Base-by-base conservation (phyloP, 2,113 vertebrate genomes). In the Nestor notabilis region DNA sequence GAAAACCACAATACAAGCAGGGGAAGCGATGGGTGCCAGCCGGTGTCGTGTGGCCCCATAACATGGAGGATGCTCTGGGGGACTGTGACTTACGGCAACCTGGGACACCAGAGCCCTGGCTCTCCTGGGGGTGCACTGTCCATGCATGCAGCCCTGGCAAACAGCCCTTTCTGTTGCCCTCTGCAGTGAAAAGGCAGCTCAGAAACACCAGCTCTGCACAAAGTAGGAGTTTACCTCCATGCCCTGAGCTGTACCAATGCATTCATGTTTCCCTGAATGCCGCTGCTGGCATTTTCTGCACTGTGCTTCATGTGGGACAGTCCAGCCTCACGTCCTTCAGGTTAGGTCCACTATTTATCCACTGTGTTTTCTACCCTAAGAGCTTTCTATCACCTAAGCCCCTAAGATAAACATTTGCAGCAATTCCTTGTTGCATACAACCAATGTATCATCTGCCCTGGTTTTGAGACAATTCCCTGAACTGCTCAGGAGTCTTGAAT, bases 21-120 rank as follows among this genome's bases (percentile, higher is more conserved):
- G 25, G 50, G 28, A 89, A 81, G 21, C 10, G 9, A 60, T 15
- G 20, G 7, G 31, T 46, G 31, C 18, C 24, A 60, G 23, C 14
- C 0, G 0, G 25, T 0, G 0, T 53, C 18, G 1, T 72, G 46
- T n/a, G 21, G 6, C n/a, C n/a, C 43, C 5, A 2, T 19, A 13
- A 60, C 7, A 7, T 33, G 29, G 16, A 37, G 20, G 29, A 41
- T 60, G 47, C 71, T 47, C 21, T 2, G 1, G 35, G 13, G 5
- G 5, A 58, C 14, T 9, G 21, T 50, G 17, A 4, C 31, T 70
- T 55, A 68, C 28, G 28, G 49, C 2, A 4, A 55, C 23, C 17
- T 4, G 3, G 24, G 25, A 46, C 23, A 29, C 8, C 29, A 46
- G 33, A 11, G 41, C 16, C 17, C 43, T 0, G 0, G 64, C 43